Base-by-base conservation (phyloP, 2,888 invertebrate species). In the Sarcophaga rosellei region DNA sequence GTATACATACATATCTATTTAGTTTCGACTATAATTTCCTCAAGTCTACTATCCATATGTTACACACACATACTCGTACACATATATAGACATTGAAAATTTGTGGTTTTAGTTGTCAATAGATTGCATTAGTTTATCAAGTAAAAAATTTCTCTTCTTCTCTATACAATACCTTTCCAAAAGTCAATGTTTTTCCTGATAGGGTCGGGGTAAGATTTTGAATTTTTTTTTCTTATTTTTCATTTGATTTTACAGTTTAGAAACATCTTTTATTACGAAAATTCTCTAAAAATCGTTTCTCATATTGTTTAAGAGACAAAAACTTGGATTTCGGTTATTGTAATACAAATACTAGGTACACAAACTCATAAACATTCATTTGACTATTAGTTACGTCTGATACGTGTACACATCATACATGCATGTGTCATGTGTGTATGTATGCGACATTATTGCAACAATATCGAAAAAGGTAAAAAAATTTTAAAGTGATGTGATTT, bases 401-500 rank as follows among this genome's bases (percentile, higher is more conserved):
- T 15, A 53, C 15, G 17, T 17, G 5, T 17, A 17, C 15, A 53
- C 53, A 35, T n/a, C 8, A 35, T 68, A 47, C 20, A 21, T n/a
- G 8, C 11, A 17, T 0, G 44, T 21, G 53, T 25, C 15, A 25
- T 25, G 17, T 61, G 4, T 80, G 45, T 75, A 70, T 78, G 70
- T 80, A 65, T 75, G 69, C 77, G 35, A 17, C 59, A 72, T 75
- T 72, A 44, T 78, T 66, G 70, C 63, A 80, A 76, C 59, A 77
- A 78, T 61, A 83, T 84, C 35, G 78, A 76, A 62, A 74, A 82
- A 70, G 63, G 45, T 53, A 45, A 65, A 85, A 82, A 82, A 76
- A 74, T 61, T 81, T 88, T 72, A 84, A 85, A 88, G 87, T 86
- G 86, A 86, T 88, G 86, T 88, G 89, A 92, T 91, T 92, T 92